Percentiles rank a stretch among this genome's conserved stretches.
These are phyloP conservation scores for Phylloscopus whistleri DNA, from an alignment of 2,113 vertebrate genomes.

Conservation along the genomic window DNA sequence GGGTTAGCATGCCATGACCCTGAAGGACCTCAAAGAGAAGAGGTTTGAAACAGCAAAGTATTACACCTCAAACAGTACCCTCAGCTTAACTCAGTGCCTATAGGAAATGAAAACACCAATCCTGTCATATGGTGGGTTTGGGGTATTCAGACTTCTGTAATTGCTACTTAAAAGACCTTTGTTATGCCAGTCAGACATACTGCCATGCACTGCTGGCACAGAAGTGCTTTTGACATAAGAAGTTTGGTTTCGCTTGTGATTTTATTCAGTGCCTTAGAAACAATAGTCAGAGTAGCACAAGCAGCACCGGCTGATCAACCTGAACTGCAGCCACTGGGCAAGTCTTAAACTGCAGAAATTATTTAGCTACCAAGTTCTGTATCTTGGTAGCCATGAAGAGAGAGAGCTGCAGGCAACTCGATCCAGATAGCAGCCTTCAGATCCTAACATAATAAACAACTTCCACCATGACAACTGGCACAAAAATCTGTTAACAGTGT, in stretches of 20 bases:
- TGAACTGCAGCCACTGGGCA: not conserved
- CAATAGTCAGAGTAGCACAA: not conserved
- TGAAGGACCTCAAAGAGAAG: not conserved
- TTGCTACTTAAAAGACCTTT: not conserved
- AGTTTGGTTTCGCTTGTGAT: not conserved
- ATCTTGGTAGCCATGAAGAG: not conserved
- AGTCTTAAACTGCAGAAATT: not conserved
- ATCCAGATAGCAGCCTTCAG: not conserved
- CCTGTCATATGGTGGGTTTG: not conserved
- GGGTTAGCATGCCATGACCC: not conserved
- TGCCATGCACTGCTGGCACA: not conserved
- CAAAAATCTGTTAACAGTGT: not conserved
- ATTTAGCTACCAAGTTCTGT: not conserved
- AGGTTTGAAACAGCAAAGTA: not conserved
- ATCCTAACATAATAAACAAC: not conserved
- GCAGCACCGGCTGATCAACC: not conserved
- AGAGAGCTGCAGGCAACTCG: not conserved
- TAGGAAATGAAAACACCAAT: not conserved
- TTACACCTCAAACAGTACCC: not conserved
- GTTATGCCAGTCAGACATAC: not conserved
- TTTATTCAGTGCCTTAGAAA: not conserved
- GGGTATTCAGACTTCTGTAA: not conserved
- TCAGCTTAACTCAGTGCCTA: fast-evolving
- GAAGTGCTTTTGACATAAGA: not conserved
- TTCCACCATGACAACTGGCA: not conserved